phyloP scores from a whole-genome alignment of 2,113 vertebrate species.

The Leucosticte australis region DNA sequence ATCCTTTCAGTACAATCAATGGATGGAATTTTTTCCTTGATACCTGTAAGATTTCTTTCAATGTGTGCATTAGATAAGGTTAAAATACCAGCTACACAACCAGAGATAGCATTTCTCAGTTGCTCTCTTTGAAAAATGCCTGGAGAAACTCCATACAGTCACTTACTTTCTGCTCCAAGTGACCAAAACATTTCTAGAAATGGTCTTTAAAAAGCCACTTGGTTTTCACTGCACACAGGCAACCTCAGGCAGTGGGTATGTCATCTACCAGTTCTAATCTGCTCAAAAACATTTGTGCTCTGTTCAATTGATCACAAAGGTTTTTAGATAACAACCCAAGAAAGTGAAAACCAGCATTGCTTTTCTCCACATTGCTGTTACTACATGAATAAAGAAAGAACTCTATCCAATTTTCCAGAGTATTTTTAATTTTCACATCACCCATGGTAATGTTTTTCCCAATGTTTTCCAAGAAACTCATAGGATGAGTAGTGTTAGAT shows the following conservation, averaged over 20 bases:
- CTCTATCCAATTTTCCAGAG: slow-evolving; percentile 77
- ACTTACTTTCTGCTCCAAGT: slow-evolving; percentile 79
- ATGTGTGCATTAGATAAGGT: slow-evolving; percentile 74
- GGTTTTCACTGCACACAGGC: slow-evolving; percentile 63
- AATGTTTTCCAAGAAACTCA: slow-evolving; percentile 76
- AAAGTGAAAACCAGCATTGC: slow-evolving; percentile 78
- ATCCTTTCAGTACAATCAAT: slow-evolving; percentile 64
- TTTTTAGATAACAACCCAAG: slow-evolving; percentile 70
- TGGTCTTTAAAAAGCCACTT: slow-evolving; percentile 70
- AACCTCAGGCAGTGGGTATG: slow-evolving; percentile 66
- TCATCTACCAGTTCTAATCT: slow-evolving; percentile 75
- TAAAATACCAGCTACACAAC: slow-evolving; percentile 69
- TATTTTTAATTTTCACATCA: slow-evolving; percentile 75
- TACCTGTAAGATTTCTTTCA: slow-evolving; percentile 69
- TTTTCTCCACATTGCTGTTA: slow-evolving; percentile 73
- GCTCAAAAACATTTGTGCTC: slow-evolving; percentile 79
- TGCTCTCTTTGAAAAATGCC: slow-evolving; percentile 58
- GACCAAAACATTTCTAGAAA: slow-evolving; percentile 80
- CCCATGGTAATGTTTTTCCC: slow-evolving; percentile 71
- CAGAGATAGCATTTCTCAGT: slow-evolving; percentile 67
- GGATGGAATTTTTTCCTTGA: slow-evolving; percentile 64
- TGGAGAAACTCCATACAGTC: slow-evolving; percentile 69
- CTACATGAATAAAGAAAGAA: slow-evolving; percentile 81
- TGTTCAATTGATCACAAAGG: slow-evolving; percentile 75
- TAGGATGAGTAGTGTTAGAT: slow-evolving; percentile 80